phyloP scores from a whole-genome alignment of 2,113 vertebrate genomes.

The Notarius quadriscutis region DNA sequence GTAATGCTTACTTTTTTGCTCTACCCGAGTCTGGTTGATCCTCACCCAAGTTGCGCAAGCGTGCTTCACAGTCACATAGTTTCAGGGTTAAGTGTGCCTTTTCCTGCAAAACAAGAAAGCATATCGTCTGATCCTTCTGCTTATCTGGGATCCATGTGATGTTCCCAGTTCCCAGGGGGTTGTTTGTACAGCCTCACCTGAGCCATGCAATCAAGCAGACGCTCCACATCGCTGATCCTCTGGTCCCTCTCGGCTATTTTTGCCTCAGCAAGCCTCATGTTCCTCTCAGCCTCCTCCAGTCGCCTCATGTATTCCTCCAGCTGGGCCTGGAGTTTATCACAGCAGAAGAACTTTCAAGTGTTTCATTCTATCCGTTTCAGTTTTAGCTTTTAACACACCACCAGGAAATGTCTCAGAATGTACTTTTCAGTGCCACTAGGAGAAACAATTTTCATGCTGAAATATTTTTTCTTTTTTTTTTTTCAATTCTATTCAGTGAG shows the following conservation, averaged over 20 bases:
- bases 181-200: slow-evolving; percentile 69
- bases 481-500: neutral
- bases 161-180: neutral
- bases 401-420: neutral
- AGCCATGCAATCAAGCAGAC: slow-evolving; percentile 88
- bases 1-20: slow-evolving; percentile 73
- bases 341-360: slow-evolving; percentile 14
- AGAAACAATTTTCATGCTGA: neutral
- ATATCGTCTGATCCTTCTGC: neutral
- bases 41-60: slow-evolving; percentile 72
- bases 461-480: neutral
- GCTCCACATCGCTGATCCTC: slow-evolving; percentile 86
- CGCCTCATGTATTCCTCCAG: slow-evolving; percentile 85
- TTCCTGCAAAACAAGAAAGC: slow-evolving; percentile 75
- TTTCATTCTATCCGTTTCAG: neutral
- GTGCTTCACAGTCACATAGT: slow-evolving; percentile 82
- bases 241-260: slow-evolving; percentile 88
- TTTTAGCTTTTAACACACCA: neutral
- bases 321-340: slow-evolving; percentile 73
- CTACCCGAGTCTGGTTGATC: slow-evolving; percentile 63
- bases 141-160: neutral
- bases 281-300: slow-evolving; percentile 89
- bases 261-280: slow-evolving; percentile 77
- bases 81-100: slow-evolving; percentile 83
- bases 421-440: neutral